Base-by-base conservation (phyloP, 2,113 vertebrate genomes). In the Paradoxurus hermaphroditus region DNA sequence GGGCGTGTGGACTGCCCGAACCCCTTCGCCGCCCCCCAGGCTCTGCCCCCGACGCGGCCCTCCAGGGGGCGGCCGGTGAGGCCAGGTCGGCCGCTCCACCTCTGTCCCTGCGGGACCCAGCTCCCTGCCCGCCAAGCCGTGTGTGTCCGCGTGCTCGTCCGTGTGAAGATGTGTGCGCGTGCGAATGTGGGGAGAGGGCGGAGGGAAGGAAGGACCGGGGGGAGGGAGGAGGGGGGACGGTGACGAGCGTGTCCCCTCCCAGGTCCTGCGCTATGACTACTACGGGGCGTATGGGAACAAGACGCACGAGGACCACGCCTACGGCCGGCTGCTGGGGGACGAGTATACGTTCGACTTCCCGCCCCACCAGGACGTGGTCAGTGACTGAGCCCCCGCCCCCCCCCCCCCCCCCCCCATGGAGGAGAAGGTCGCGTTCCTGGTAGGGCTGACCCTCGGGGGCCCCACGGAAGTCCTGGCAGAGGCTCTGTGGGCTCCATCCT, bases 271-370 rank as follows among this genome's bases (percentile, higher is more conserved):
- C 12, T 99, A 99, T 0, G 99, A 99, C 98, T 99, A 99, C 97
- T 99, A 99, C 0, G 99, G 99, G 0, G 99, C 99, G 0, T 99
- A 99, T 0, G 99, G 99, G 23, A 90, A 46, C 7, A 84, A 96
- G 65, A 97, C 63, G 0, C 99, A 99, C 41, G 2, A 53, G 16
- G 98, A 98, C 92, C 99, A 99, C 67, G 65, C 98, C 94, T 99
- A 99, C 98, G 98, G 96, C 21, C 82, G 51, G n/a, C 98, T 99
- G 92, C 99, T 99, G 70, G 98, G 96, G 0, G 98, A 98, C 0
- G 99, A 99, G 86, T 99, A 99, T 98, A 99, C 99, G 86, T 99
- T 99, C 0, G 98, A 98, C 98, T 99, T 99, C 96, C 99, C 99
- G 2, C 99, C 99, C 0, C 99, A 99, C 98, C 99, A 99, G 0